phyloP scores from a whole-genome alignment of 1,140 invertebrate genomes.

The Sycophaga agraensis region DNA sequence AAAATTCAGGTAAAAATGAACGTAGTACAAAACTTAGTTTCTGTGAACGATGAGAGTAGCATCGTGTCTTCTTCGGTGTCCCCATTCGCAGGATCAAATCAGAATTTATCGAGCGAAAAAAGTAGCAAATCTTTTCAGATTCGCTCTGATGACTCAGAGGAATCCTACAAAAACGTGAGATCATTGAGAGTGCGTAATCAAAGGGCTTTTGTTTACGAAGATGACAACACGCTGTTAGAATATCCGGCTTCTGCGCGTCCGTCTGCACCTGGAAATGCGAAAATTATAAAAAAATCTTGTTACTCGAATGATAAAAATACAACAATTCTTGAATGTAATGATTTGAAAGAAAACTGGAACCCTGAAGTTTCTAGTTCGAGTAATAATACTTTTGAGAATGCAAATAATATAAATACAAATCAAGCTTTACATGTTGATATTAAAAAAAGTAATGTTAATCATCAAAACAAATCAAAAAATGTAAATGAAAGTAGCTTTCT shows the following conservation, averaged over 20 bases:
- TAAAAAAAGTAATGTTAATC: slow-evolving; percentile 2
- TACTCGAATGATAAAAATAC: neutral
- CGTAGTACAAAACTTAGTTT: neutral
- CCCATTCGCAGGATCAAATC: slow-evolving; percentile 18
- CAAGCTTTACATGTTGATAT: neutral
- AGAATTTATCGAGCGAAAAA: slow-evolving; percentile 11
- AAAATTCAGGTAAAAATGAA: slow-evolving; percentile 24
- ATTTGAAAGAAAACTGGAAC: slow-evolving; percentile 33
- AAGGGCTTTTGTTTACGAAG: slow-evolving; percentile 19
- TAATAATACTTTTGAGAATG: slow-evolving; percentile 8
- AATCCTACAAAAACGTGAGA: neutral
- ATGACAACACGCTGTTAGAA: slow-evolving; percentile 23
- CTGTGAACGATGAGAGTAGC: neutral
- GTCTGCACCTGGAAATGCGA: neutral
- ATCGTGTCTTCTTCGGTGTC: neutral
- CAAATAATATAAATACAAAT: slow-evolving; percentile 6
- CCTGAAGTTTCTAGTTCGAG: slow-evolving; percentile 28
- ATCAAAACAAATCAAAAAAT: slow-evolving; percentile 8
- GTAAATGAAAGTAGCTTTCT: slow-evolving; percentile 1
- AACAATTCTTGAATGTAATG: neutral
- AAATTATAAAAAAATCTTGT: slow-evolving; percentile 6
- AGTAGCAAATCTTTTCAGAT: slow-evolving; percentile 18
- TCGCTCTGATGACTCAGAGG: slow-evolving; percentile 16
- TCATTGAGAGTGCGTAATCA: neutral
- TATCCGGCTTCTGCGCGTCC: slow-evolving; percentile 13